phyloP scores from a whole-genome alignment of 2,113 vertebrate genomes.

The Rhynchopsitta pachyrhyncha region DNA sequence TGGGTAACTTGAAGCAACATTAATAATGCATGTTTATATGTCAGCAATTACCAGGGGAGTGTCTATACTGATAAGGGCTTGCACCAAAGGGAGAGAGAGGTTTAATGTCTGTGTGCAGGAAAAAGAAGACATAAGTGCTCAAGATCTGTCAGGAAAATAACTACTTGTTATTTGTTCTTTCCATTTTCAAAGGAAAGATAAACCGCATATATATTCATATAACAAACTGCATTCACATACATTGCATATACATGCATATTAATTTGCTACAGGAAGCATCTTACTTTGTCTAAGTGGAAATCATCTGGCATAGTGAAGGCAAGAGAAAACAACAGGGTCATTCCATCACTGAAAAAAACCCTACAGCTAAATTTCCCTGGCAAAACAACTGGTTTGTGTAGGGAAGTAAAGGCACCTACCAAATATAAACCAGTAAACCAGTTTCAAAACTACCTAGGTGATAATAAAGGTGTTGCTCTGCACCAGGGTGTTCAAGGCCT shows the following conservation, averaged over 20 bases:
- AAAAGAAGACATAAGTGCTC: neutral
- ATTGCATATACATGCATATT: neutral
- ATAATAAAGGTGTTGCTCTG: neutral
- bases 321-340: neutral
- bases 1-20: neutral
- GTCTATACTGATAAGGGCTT: neutral
- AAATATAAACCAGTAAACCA: neutral
- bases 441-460: neutral
- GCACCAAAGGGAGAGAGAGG: neutral
- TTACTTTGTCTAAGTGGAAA: neutral
- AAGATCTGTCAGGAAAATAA: neutral
- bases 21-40: neutral
- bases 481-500: neutral
- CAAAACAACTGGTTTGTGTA: accelerated
- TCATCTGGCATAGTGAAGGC: too few species aligned
- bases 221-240: neutral
- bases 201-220: neutral
- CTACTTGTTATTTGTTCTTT: neutral
- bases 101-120: neutral
- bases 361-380: neutral
- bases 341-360: neutral
- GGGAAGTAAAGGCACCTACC: neutral
- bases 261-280: neutral
- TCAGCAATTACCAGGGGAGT: neutral
- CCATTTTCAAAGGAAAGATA: neutral